Conservation (phyloP, 2,113 vertebrate species). For the Rallus limicola region DNA sequence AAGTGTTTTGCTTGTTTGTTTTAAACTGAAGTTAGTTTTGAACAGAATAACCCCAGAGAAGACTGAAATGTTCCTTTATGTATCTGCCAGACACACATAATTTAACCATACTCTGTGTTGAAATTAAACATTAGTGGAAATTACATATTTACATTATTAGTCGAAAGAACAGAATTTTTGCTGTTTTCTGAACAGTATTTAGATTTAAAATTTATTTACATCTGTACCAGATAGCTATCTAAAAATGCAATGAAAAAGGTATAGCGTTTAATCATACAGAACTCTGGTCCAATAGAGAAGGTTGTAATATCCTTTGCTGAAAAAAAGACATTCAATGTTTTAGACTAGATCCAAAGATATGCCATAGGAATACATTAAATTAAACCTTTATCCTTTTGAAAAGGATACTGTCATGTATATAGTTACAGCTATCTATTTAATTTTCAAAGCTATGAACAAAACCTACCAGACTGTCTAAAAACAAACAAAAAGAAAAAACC, state of each 20-base stretch:
- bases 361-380: not conserved
- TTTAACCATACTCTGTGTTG: not conserved
- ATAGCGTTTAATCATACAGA: not conserved
- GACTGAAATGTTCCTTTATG: not conserved
- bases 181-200: not conserved
- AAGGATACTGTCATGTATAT: not conserved
- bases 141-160: not conserved
- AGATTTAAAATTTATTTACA: not conserved
- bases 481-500: too few relatives aligned
- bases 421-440: not conserved
- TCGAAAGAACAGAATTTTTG: not conserved
- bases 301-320: not conserved
- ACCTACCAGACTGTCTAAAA: not conserved
- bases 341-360: not conserved
- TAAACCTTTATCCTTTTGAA: not conserved
- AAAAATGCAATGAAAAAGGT: not conserved
- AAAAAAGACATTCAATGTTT: not conserved
- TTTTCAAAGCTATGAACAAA: not conserved
- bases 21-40: not conserved
- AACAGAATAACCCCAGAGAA: not conserved
- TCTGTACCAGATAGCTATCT: not conserved
- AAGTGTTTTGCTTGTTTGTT: not conserved
- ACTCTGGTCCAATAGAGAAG: not conserved
- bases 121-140: not conserved
- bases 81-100: not conserved